Percentiles rank a stretch among this genome's conserved stretches.
phyloP scores from a whole-genome alignment of 2,888 invertebrate genomes.

The Zaprionus obscuricornis region DNA sequence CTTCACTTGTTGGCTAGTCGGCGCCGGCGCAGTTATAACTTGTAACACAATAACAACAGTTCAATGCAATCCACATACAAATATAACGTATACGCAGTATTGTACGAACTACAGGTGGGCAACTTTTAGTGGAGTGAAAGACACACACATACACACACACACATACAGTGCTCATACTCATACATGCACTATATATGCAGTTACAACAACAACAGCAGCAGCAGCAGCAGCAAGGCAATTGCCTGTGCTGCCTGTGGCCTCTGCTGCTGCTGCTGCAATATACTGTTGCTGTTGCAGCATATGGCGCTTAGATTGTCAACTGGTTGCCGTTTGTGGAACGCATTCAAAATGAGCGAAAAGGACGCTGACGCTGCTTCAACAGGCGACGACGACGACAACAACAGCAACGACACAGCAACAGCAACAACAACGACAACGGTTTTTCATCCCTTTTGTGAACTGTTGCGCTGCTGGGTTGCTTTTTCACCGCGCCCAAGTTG shows the following conservation, averaged over 20 bases:
- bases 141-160: too few species aligned
- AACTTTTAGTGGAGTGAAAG: too few species aligned
- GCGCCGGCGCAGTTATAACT: slow-evolving; percentile 49
- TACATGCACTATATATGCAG: too few species aligned
- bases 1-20: slow-evolving; percentile 70
- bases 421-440: slow-evolving; percentile 19
- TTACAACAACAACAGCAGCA: slow-evolving; percentile 23
- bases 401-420: slow-evolving; percentile 5
- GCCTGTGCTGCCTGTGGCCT: slow-evolving; percentile 21
- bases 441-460: slow-evolving; percentile 70
- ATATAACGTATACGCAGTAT: slow-evolving; percentile 33
- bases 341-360: slow-evolving; percentile 42
- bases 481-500: slow-evolving; percentile 75
- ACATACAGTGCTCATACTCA: not conserved
- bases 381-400: slow-evolving; percentile 43
- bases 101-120: slow-evolving; percentile 53
- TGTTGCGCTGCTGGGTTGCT: slow-evolving; percentile 45
- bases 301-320: slow-evolving; percentile 41
- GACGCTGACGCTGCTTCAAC: slow-evolving; percentile 54
- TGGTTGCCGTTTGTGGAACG: slow-evolving; percentile 62
- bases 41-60: slow-evolving; percentile 54
- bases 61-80: slow-evolving; percentile 58
- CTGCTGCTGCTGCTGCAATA: not conserved
- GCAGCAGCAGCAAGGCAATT: not conserved
- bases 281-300: slow-evolving; percentile 11